A percentile compares a stretch with the other conserved stretches of the same genome.
These are phyloP conservation scores for Myripristis jacobus DNA, from an alignment of 2,797 vertebrate genomes.

Conservation along the genomic window DNA sequence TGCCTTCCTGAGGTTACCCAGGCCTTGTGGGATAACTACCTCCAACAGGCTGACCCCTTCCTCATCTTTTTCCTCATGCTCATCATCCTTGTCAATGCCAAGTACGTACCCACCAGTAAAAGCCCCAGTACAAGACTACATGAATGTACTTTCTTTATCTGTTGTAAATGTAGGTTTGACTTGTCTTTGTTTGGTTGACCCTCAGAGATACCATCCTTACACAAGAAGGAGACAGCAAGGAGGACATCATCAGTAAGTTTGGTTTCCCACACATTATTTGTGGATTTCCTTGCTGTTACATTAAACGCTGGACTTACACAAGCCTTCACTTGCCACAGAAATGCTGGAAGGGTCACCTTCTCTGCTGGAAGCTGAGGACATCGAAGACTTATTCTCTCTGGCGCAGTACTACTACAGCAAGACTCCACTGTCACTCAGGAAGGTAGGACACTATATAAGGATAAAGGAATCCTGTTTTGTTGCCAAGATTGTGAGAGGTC, in stretches of 20 bases:
- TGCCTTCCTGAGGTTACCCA: conserved; percentile 92
- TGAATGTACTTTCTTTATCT: background rate
- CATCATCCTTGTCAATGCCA: conserved; percentile 98
- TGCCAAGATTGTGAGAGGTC: too few relatives aligned
- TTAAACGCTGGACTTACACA: background rate
- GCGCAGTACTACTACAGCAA: conserved; percentile 98
- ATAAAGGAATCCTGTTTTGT: background rate
- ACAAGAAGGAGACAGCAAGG: conserved; percentile 89
- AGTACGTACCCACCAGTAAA: conserved; percentile 83
- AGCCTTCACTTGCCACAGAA: conserved; percentile 79
- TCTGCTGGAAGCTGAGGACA: conserved; percentile 91
- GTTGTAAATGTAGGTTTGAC: conserved; percentile 6
- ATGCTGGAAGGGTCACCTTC: conserved; percentile 91
- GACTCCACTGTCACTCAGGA: conserved; percentile 96
- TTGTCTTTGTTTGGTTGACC: conserved; percentile 50
- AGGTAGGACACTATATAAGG: conserved; percentile 80
- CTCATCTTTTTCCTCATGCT: conserved; percentile 98
- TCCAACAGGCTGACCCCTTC: conserved; percentile 97
- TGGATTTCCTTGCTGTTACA: background rate
- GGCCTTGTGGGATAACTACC: conserved; percentile 94
- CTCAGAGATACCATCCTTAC: conserved; percentile 91
- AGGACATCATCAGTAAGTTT: conserved; percentile 92
- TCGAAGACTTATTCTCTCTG: conserved; percentile 95
- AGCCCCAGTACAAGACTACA: conserved; percentile 20
- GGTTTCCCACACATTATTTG: background rate